Evolutionary conservation across 2,113 vertebrate species (phyloP).

Genomic region (Cyanistes caeruleus): DNA sequence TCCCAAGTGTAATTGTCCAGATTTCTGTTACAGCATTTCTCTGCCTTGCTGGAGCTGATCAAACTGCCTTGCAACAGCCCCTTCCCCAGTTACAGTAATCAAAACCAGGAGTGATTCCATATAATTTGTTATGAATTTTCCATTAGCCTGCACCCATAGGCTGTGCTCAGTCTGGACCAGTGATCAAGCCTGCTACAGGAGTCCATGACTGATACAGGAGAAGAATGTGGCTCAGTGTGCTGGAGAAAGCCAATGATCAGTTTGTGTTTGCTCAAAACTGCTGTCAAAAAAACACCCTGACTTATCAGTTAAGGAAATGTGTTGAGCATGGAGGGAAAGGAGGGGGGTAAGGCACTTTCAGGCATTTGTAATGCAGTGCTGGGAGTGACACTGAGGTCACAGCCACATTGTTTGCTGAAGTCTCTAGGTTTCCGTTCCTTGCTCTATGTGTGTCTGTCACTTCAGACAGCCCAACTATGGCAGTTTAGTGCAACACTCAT

Average conservation of each 20-base stretch:
- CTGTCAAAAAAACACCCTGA: neutral
- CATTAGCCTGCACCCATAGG: rapidly evolving
- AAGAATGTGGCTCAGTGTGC: neutral
- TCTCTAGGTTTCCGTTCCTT: slow-evolving; percentile 4
- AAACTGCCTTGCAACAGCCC: neutral
- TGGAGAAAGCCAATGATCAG: neutral
- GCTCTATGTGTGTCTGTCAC: neutral
- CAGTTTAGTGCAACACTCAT: neutral
- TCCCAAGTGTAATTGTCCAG: neutral
- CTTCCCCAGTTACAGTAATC: neutral
- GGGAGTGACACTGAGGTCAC: neutral
- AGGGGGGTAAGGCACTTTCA: neutral
- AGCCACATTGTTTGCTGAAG: slow-evolving; percentile 2
- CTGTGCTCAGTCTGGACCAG: neutral
- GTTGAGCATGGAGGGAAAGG: neutral
- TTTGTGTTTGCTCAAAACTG: neutral
- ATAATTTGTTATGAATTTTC: neutral
- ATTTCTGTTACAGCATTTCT: neutral
- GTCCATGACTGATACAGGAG: rapidly evolving
- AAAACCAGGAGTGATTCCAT: neutral
- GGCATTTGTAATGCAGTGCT: neutral
- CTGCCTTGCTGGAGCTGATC: neutral
- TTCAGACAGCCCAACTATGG: neutral
- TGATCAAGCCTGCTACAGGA: neutral
- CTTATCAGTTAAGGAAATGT: slow-evolving; percentile 11